Evolutionary conservation across 2,888 invertebrate species (phyloP), one percentile per base, ranked within the genome.

Genomic region (Priapulus caudatus): DNA sequence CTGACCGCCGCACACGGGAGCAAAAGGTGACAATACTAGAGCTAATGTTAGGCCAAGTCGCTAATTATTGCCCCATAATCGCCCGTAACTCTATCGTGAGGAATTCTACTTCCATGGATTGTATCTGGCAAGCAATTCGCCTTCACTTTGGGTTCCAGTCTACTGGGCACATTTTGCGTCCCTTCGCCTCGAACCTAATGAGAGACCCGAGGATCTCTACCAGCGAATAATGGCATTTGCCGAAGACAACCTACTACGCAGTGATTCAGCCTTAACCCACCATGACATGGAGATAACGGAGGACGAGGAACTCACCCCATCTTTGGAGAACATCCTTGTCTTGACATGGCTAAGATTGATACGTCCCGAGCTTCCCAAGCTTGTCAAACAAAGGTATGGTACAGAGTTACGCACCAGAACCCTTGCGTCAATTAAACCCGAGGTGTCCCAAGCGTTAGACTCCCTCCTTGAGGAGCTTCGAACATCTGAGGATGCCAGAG

Each of bases 321-420:
- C 60, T 2, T 20, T 61, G 1, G 58, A 61, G 51, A 62, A 59
- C 10, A 52, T 59, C 0, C 20, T 55, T 21, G 47, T 55, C 4
- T 47, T 60, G 2, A 61, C 53, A 0, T 60, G 59, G 56, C 46
- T 60, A 3, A 10, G 52, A 4, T 49, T 57, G 0, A 50, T 61
- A 1, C 49, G 54, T 19, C 55, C 15, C 63, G 53, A n/a, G 63
- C 52, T 4, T 45, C 24, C 65, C 64, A 65, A 4, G 65, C 64
- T 46, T 60, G 33, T 33, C 10, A 33, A 33, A n/a, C 33, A 33
- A n/a, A n/a, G 33, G 5, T 33, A 33, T n/a, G 33, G 33, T 10
- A 33, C 33, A 5, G 33, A 33, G n/a, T 33, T 33, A 33, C 33
- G 33, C n/a, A 33, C 33, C 5, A 5, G 33, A 5, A 33, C 33